A percentile compares a stretch with the other conserved stretches of the same genome.
These are phyloP conservation scores for Hippocampus guttulatus DNA, from an alignment of 2,113 vertebrate species.

Conservation along the genomic window DNA sequence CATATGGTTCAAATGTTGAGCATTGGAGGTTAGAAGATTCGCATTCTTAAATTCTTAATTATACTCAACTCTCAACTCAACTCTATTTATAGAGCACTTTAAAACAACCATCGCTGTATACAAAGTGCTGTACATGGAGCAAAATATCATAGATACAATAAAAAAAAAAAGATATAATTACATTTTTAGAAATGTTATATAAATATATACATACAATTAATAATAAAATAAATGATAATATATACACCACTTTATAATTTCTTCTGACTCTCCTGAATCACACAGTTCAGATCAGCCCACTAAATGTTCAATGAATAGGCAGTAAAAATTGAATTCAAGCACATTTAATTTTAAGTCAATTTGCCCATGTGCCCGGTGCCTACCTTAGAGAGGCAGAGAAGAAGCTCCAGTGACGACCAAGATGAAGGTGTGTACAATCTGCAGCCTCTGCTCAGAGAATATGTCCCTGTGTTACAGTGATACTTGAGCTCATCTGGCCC, in stretches of 20 bases:
- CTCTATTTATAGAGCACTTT: too few relatives aligned
- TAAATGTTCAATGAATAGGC: background rate
- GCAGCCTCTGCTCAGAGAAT: slow-evolving; percentile 57
- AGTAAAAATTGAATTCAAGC: background rate
- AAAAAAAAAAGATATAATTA: too few relatives aligned
- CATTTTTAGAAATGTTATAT: too few relatives aligned
- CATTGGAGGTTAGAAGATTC: background rate
- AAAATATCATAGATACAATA: too few relatives aligned
- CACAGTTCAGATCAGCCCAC: background rate
- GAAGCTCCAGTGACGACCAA: slow-evolving; percentile 70
- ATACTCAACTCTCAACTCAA: too few relatives aligned
- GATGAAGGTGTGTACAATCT: slow-evolving; percentile 64
- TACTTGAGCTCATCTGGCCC: slow-evolving; percentile 76
- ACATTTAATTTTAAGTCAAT: background rate
- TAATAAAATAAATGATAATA: too few relatives aligned
- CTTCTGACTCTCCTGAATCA: background rate
- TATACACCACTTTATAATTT: background rate
- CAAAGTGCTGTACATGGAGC: too few relatives aligned
- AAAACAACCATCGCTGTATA: too few relatives aligned
- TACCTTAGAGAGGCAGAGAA: slow-evolving; percentile 76
- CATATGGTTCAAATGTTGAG: background rate
- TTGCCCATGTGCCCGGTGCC: slow-evolving; percentile 33
- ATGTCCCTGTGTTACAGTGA: slow-evolving; percentile 80
- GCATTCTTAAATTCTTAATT: background rate
- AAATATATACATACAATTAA: too few relatives aligned